Base-by-base conservation (phyloP, 2,113 vertebrate genomes). In the Oenanthe oenanthe region DNA sequence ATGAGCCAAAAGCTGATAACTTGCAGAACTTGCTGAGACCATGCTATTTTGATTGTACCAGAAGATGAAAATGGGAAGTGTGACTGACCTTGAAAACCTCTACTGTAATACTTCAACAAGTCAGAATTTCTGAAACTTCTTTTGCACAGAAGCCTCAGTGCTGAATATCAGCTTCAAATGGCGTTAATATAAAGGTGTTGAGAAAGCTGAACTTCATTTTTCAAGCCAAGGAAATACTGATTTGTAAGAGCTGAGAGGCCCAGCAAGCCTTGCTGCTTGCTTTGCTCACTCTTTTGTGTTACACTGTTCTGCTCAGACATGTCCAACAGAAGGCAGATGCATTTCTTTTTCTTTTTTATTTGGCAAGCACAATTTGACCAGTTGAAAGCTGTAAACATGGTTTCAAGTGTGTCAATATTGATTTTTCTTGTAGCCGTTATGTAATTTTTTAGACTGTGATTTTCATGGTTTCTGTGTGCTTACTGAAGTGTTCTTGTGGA, bases 231-330 rank as follows among this genome's bases (percentile, higher is more conserved):
- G 29, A 42, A 36, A 29, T 47, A 1, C 2, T 47, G 13, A 63
- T 83, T 60, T 83, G 6, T 56, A 81, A 88, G 51, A 78, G 42
- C 26, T 10, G 28, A 89, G 36, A 72, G 14, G 12, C 58, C 17
- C 45, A 67, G 34, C 42, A 92, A 78, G 40, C 32, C 25, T 60
- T 43, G 19, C 38, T 75, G 42, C 48, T 77, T 85, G 22, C 34
- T 82, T 82, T 85, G 48, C 25, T 57, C 45, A 14, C 18, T 68
- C 6, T 54, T 53, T 31, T 56, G 13, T 70, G n/a, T 76, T 78
- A 20, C 1, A 1, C 14, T 62, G 0, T 56, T 65, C 81, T 25
- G 74, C 36, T 74, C 17, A 22, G 24, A 56, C 17, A 7, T 5
- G 25, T 67, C 48, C 34, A 65, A 38, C 24, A 47, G 42, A 87